Conservation (phyloP, 2,113 vertebrate species). For the Papio anubis region DNA sequence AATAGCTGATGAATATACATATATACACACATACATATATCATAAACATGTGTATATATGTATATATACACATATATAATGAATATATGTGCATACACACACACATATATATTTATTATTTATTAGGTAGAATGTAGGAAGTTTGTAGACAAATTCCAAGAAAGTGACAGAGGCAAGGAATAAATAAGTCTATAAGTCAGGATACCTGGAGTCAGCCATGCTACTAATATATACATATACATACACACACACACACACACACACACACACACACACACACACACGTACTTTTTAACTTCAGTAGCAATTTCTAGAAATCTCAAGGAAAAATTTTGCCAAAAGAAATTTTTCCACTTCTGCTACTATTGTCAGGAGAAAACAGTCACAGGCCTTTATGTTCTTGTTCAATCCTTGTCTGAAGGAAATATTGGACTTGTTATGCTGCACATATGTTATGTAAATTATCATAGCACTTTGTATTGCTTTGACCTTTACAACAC, state of each 20-base stretch:
- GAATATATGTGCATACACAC: too few relatives aligned
- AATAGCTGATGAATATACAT: too few relatives aligned
- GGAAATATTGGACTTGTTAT: conserved; percentile 71
- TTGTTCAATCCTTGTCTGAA: conserved; percentile 65
- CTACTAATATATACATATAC: not conserved
- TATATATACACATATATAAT: too few relatives aligned
- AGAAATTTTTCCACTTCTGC: not conserved
- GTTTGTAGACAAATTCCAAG: not conserved
- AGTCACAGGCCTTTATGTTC: conserved; percentile 53
- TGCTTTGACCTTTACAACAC: conserved; percentile 78
- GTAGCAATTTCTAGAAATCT: not conserved
- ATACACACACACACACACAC: too few relatives aligned
- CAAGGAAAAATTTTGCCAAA: not conserved
- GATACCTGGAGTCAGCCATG: not conserved
- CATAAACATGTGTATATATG: too few relatives aligned
- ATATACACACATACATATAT: too few relatives aligned
- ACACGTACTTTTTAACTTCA: not conserved
- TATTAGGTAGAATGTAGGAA: not conserved
- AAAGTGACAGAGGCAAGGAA: not conserved
- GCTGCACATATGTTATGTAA: conserved; percentile 71
- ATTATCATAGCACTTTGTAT: conserved; percentile 67
- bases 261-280: too few relatives aligned
- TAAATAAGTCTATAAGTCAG: not conserved
- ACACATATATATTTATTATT: not conserved
- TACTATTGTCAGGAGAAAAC: conserved; percentile 9